Base-by-base conservation (phyloP, 1,140 invertebrate genomes). In the Drosophila malerkotliana region DNA sequence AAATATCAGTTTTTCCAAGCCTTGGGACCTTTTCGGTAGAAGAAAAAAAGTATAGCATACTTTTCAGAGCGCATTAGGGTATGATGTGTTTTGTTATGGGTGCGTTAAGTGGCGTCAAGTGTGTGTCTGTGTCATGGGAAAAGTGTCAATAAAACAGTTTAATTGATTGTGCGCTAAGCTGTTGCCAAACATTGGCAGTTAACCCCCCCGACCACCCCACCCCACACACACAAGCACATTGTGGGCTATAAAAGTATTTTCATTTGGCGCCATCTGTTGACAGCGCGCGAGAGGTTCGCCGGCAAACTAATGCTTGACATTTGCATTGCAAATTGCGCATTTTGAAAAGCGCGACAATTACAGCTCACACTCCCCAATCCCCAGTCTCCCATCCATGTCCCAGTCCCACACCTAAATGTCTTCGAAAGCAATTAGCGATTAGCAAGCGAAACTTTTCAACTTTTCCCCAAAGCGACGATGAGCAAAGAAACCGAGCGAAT, bases 291-390 rank as follows among this genome's bases (percentile, higher is more conserved):
- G 21, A 21, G 21, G 21, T 61, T 74, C 28, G 55, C 56, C 62
- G 58, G 48, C 62, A 73, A 88, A 88, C 79, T 88, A 88, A 89
- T 88, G 83, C 83, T 71, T 73, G 68, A 83, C 79, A 87, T 87
- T 87, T 88, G 83, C 83, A 88, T 88, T 88, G 83, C 84, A 88
- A 88, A 88, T 88, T 88, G 83, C 77, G 76, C 83, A 83, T 83
- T 88, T 83, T 57, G 63, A 76, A 83, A 77, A 88, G 79, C 69
- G 75, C 83, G 78, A 87, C 83, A 88, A 87, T 87, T 88, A 87
- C 79, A 88, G 53, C 64, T 34, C 44, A 18, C 26, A n/a, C 18
- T 34, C 52, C 34, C 7, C n/a, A 0, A 21, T 21, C 21, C 21
- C 21, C 2, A 2, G 0, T 9, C 30, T 26, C 21, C 24, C 15